These are phyloP conservation scores for Hesperophylax magnus DNA, from an alignment of 1,140 invertebrate genomes.

Conservation along the genomic window DNA sequence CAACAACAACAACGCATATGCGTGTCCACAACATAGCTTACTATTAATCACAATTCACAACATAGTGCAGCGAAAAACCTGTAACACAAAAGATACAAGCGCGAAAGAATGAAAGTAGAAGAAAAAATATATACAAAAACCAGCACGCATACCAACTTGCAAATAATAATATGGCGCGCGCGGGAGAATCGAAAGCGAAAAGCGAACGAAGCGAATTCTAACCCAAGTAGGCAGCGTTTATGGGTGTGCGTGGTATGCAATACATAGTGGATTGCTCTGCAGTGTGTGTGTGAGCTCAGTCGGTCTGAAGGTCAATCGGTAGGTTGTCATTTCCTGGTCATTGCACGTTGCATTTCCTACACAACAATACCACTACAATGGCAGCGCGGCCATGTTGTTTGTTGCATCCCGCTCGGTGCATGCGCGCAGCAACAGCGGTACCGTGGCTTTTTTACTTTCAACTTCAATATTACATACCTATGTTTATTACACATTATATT, in stretches of 20 bases:
- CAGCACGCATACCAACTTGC: background rate
- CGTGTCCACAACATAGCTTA: too few species aligned
- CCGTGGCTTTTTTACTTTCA: background rate
- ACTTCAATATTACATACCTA: too few species aligned
- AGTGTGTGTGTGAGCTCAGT: slow-evolving; percentile 36
- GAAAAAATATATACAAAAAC: background rate
- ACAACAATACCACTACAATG: background rate
- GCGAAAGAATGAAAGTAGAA: background rate
- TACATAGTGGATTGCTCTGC: too few species aligned
- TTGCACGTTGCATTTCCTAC: slow-evolving; percentile 48
- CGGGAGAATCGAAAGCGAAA: slow-evolving; percentile 9
- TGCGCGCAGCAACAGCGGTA: slow-evolving; percentile 1
- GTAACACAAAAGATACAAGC: background rate
- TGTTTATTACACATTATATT: too few species aligned
- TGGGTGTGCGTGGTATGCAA: slow-evolving; percentile 2
- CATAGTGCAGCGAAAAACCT: background rate
- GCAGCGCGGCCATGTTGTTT: background rate
- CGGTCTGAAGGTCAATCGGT: slow-evolving; percentile 50
- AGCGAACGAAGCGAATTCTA: slow-evolving; percentile 20
- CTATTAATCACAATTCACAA: too few species aligned
- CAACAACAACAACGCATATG: too few species aligned
- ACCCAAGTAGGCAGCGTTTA: background rate
- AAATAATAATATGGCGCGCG: background rate
- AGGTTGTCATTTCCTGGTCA: slow-evolving; percentile 48
- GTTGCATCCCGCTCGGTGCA: slow-evolving; percentile 7